These are phyloP conservation scores for Mycalesis mineus DNA, from an alignment of 2,888 invertebrate genomes.

Conservation along the genomic window DNA sequence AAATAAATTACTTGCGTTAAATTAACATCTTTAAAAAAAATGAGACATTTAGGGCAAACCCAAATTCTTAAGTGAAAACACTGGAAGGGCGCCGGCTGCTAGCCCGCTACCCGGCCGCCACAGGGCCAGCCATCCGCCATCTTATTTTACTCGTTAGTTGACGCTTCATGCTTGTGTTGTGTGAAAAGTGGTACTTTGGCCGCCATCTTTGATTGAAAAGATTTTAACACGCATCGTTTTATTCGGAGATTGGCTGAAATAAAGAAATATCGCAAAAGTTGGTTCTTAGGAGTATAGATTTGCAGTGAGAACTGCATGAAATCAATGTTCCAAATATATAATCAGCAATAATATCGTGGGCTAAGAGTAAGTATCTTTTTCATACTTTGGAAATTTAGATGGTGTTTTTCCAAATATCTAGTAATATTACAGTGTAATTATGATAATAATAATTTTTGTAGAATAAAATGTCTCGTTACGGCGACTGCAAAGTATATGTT, in stretches of 20 bases:
- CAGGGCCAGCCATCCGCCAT: no score
- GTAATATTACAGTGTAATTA: no score
- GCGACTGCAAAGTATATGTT: conserved; percentile 96
- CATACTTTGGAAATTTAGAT: background rate
- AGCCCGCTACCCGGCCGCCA: no score
- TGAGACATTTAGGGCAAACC: no score
- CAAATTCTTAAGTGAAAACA: no score
- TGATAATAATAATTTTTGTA: conserved; percentile 17
- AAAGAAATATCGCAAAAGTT: background rate
- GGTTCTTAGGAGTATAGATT: background rate
- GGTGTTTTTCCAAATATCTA: background rate
- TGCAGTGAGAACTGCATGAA: background rate
- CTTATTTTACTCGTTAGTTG: no score
- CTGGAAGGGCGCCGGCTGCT: no score
- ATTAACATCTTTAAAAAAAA: no score
- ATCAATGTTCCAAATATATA: background rate
- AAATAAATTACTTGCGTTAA: no score
- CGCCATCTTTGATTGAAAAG: no score
- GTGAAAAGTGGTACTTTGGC: background rate
- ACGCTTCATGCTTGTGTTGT: no score
- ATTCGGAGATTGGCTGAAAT: background rate
- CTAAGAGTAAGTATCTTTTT: background rate
- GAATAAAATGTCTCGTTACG: conserved; percentile 84
- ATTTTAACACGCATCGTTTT: background rate
- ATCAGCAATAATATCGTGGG: background rate